Percentiles rank a stretch among this genome's conserved stretches.
phyloP scores from a whole-genome alignment of 2,113 vertebrate genomes.

The Pseudonaja textilis region DNA sequence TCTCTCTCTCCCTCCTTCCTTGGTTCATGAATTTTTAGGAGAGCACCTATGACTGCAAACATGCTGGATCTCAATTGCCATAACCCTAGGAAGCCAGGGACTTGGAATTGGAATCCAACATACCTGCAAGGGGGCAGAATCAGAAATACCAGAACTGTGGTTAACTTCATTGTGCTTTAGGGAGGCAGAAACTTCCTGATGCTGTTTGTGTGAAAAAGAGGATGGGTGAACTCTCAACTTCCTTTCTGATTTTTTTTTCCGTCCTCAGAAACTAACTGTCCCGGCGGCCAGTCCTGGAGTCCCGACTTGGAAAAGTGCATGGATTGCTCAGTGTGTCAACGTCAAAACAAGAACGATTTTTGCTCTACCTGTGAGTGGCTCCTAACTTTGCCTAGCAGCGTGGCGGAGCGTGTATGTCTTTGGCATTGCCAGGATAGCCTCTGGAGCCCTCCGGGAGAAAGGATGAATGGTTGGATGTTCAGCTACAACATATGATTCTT shows the following conservation, averaged over 20 bases:
- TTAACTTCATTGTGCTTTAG: neutral
- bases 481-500: neutral
- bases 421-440: neutral
- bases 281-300: slow-evolving; percentile 19
- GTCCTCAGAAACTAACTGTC: neutral
- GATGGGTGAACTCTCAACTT: neutral
- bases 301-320: slow-evolving; percentile 18
- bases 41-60: neutral
- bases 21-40: neutral
- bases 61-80: neutral
- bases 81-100: neutral
- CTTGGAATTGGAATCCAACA: neutral
- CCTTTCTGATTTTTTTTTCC: neutral
- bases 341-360: slow-evolving; percentile 27
- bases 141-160: neutral
- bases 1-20: too few relatives aligned
- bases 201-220: neutral
- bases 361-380: slow-evolving; percentile 20
- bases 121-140: neutral
- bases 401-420: neutral
- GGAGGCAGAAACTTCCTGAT: neutral
- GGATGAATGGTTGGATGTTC: neutral
- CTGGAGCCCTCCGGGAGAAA: neutral
- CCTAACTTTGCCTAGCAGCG: too few relatives aligned
- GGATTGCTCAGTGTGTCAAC: slow-evolving; percentile 22